Base-by-base conservation (phyloP, 2,113 vertebrate species). In the Serranochromis macrocephalus region DNA sequence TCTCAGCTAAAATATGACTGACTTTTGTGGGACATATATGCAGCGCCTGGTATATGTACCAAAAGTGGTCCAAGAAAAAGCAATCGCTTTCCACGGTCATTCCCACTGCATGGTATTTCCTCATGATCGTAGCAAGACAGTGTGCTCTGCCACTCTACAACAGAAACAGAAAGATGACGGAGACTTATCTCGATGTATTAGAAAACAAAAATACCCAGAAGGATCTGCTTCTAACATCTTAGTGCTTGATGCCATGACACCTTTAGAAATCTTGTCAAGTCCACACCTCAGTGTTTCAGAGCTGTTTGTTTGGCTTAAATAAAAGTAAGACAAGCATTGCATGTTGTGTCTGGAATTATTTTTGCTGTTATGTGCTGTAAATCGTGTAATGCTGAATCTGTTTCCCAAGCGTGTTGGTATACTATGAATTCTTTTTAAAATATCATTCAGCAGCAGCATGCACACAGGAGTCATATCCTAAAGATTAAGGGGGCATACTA, bases 331-430 rank as follows among this genome's bases (percentile, higher is more conserved):
- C 33, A n/a, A 80, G 21, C 57, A 33, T 45, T 57, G 79, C 19
- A 11, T 13, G 4, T 7, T 45, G 79, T 82, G 40, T 81, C 2
- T 85, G 68, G 19, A 51, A 55, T 83, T 82, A 31, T 54, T 58
- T 82, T 45, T 75, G 66, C 29, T 55, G 9, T 83, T 81, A 82
- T 86, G 21, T 66, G 12, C 61, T 79, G 16, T n/a, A 66, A 88
- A 73, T 7, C 47, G 6, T 47, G 26, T 79, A 24, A 47, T 24
- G 40, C 33, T 75, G 49, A 45, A 68, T 86, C 14, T 17, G 42
- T 80, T 90, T 80, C 1, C 11, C 38, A 36, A 12, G 78, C 45
- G 9, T 29, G 38, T 83, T 10, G 16, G 71, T 17, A 73, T 71
- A 68, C 9, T 29, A 36, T 53, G 84, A 58, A 58, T 81, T 14